Base-by-base conservation (phyloP, 1,140 invertebrate genomes). In the Pachypeltis micranthus region DNA sequence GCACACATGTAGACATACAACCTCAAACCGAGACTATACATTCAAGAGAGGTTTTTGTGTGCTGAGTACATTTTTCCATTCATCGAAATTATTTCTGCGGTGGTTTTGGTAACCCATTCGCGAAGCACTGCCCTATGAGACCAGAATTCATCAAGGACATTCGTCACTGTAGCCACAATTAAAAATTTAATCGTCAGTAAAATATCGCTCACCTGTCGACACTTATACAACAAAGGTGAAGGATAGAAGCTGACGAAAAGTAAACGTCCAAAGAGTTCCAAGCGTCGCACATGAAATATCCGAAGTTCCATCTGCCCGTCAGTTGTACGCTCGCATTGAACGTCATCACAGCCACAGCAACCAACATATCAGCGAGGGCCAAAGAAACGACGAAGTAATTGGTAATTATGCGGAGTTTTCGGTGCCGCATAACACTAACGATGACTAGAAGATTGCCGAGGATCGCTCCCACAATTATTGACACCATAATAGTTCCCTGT, bases 181-280 rank as follows among this genome's bases (percentile, higher is more conserved):
- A n/a, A n/a, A n/a, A n/a, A n/a, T n/a, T n/a, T n/a, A n/a, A n/a
- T n/a, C n/a, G n/a, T n/a, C n/a, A n/a, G n/a, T n/a, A n/a, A n/a
- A n/a, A n/a, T n/a, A n/a, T n/a, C 7, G n/a, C 34, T 39, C 34
- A 62, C 68, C 93, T 80, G 73, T 97, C 94, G 25, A 96, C 89
- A 59, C 87, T 90, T 70, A 97, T 96, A 72, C 92, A 96, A 73
- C 93, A 96, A 4, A 97, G 79, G 75, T 97, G 93, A 2, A 96
- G 78, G 47, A 96, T 96, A 29, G 90, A 93, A 0, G 91, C 91
- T 7, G 92, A 96, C 29, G 90, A 93, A 73, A 96, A 96, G 70
- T 96, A 91, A 2, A 97, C 94, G 73, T 97, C 94, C 67, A 95
- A 80, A 16, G 91, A 91, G 74, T 94, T 95, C 83, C 91, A 97